phyloP scores from a whole-genome alignment of 2,113 vertebrate species.

The Cisticola juncidis region DNA sequence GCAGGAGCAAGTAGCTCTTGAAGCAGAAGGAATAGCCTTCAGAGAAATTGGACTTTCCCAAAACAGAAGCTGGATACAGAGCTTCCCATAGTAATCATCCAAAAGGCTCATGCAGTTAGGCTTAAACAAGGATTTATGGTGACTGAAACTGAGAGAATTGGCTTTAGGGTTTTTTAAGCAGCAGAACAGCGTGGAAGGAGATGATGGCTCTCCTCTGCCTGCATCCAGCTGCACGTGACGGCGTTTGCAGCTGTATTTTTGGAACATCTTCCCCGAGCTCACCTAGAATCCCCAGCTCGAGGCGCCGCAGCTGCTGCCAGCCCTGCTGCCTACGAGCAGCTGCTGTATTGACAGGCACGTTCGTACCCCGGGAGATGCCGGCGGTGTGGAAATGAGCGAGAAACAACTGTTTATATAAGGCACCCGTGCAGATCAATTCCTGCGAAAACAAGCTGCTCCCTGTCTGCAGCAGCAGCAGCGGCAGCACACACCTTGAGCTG shows the following conservation, averaged over 20 bases:
- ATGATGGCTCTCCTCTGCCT: neutral
- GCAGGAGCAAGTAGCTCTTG: neutral
- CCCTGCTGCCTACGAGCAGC: slow-evolving; percentile 16
- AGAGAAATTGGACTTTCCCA: neutral
- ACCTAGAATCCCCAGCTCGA: neutral
- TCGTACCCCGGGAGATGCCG: neutral
- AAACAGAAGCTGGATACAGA: neutral
- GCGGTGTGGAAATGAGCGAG: neutral
- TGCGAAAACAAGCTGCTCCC: neutral
- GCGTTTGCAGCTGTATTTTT: slow-evolving; percentile 26
- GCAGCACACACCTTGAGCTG: neutral
- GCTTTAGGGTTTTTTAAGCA: neutral
- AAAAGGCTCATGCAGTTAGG: neutral
- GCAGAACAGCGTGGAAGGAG: neutral
- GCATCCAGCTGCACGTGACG: neutral
- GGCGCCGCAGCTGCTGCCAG: slow-evolving; percentile 2
- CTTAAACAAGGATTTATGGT: neutral
- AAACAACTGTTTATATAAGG: slow-evolving; percentile 29
- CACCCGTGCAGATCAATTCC: neutral
- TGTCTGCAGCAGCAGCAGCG: neutral
- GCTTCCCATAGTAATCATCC: neutral
- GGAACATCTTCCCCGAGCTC: neutral
- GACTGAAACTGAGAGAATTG: neutral
- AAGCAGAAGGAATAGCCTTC: neutral
- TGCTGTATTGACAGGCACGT: neutral